A percentile compares a stretch with the other conserved stretches of the same genome.
Evolutionary conservation across 2,888 invertebrate genomes (phyloP).

Genomic region (Drosophila percnosoma): DNA sequence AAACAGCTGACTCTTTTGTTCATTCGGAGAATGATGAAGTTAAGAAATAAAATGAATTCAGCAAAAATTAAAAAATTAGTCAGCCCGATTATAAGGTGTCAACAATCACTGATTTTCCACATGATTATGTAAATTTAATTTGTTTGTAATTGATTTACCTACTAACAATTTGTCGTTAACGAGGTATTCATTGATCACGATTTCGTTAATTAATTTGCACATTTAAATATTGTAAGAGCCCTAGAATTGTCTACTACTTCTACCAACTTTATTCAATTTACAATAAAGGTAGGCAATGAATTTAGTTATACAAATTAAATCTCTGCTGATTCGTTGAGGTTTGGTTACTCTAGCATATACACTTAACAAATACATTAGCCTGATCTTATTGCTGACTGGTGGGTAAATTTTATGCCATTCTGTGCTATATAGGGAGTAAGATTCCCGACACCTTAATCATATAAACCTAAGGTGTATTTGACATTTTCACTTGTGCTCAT

Average conservation of each 20-base stretch:
- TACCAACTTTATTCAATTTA: background rate
- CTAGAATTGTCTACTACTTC: background rate
- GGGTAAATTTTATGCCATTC: background rate
- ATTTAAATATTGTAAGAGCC: background rate
- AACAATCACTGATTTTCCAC: background rate
- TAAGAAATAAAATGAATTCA: background rate
- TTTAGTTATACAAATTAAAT: background rate
- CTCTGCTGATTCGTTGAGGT: background rate
- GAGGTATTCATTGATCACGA: background rate
- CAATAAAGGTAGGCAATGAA: background rate
- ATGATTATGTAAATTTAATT: constrained; percentile 1
- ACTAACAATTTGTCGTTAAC: background rate
- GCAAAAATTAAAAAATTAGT: background rate
- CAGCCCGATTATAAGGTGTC: background rate
- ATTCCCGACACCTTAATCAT: background rate
- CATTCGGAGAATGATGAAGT: background rate
- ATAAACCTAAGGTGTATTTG: background rate
- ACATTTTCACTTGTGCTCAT: background rate
- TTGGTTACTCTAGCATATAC: background rate
- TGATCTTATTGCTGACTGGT: no score
- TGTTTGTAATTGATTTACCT: background rate
- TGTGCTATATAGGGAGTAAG: background rate
- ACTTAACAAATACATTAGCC: background rate
- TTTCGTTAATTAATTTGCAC: background rate
- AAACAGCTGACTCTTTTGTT: background rate